These are phyloP conservation scores for Chironomus riparius DNA, from an alignment of 2,888 invertebrate species.

Conservation along the genomic window DNA sequence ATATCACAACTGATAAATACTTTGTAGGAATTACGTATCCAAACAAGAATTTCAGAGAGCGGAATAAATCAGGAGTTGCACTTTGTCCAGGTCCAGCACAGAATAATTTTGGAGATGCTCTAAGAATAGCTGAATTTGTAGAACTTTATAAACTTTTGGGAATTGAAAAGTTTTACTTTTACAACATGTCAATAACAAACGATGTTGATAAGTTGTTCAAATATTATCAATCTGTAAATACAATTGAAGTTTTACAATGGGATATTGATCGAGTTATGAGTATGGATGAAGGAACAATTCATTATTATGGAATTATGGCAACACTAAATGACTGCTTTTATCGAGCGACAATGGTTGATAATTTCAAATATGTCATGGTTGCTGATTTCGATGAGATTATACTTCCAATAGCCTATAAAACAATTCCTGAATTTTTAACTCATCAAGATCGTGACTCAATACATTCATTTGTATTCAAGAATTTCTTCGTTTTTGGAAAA, in stretches of 20 bases:
- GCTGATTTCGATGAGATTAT: conserved; percentile 83
- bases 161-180: conserved; percentile 44
- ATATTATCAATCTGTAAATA: conserved; percentile 36
- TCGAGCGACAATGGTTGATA: conserved; percentile 64
- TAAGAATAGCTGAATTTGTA: conserved; percentile 45
- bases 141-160: conserved; percentile 45
- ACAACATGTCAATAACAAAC: conserved; percentile 39
- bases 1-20: background rate
- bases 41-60: conserved; percentile 29
- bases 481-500: conserved; percentile 44
- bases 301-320: conserved; percentile 69
- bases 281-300: conserved; percentile 37
- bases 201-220: conserved; percentile 39
- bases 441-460: conserved; percentile 37
- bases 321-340: conserved; percentile 88
- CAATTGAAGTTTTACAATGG: conserved; percentile 43
- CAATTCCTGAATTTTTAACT: conserved; percentile 46
- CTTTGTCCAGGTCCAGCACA: conserved; percentile 43
- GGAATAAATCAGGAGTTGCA: conserved; percentile 33
- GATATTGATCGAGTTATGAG: conserved; percentile 34
- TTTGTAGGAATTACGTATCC: conserved; percentile 4
- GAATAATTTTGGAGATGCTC: conserved; percentile 39
- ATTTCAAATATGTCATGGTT: conserved; percentile 68
- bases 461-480: conserved; percentile 43
- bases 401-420: conserved; percentile 66